Base-by-base conservation (phyloP, 2,888 invertebrate species). In the Dysmachus trigonus region DNA sequence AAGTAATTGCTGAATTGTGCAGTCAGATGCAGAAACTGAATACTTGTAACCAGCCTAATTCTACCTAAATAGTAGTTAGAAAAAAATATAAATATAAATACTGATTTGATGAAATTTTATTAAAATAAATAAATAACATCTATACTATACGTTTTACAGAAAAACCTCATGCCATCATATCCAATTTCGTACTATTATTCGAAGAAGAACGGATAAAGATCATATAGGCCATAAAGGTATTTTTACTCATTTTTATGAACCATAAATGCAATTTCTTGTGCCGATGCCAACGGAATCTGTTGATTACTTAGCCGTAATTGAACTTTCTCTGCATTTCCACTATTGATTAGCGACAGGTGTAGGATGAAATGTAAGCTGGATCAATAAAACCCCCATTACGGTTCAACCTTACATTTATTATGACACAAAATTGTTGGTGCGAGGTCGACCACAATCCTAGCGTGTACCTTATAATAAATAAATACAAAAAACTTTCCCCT, bases 281-380 rank as follows among this genome's bases (percentile, higher is more conserved):
- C 47, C 47, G 47, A 22, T 27, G 62, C 10, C 62, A 62, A 47
- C 5, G 5, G 1, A n/a, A 47, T 74, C 74, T 74, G 74, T 35
- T 74, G 35, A 74, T 35, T 35, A 5, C 33, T 31, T 5, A 35
- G n/a, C 8, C 7, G 33, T 33, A 74, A 8, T 22, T 1, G 6
- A 62, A 10, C 62, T 18, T 22, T 71, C 31, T 27, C 35, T 74
- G 30, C 74, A 72, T 33, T 72, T 72, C 33, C 5, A 31, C 74
- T 62, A 62, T 79, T 51, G 79, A 79, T 79, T 79, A 79, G 79
- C 79, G 30, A 53, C 79, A 47, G 27, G 51, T 31, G 51, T 13
- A 30, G 47, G 18, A 38, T 18, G 18, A 3, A 77, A 77, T n/a
- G 3, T 79, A 27, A 51, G 51, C 51, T 79, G 27, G 79, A 79